Evolutionary conservation across 2,888 invertebrate genomes (phyloP).

Genomic region (Petrolisthes manimaculis): DNA sequence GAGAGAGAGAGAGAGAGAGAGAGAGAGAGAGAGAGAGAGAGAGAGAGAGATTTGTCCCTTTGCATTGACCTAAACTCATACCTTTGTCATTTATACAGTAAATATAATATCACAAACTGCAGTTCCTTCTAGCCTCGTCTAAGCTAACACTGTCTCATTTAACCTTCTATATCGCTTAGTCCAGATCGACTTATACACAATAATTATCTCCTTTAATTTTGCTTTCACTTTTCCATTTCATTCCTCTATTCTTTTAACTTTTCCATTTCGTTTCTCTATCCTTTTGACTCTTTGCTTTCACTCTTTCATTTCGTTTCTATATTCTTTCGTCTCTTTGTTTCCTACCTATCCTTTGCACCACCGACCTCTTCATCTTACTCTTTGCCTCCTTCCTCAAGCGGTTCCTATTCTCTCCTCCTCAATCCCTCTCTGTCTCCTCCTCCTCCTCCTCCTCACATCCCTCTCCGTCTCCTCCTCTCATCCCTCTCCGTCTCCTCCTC

Average conservation of each 20-base stretch:
- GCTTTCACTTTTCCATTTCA: not conserved
- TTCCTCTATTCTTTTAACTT: not conserved
- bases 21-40: too few species aligned
- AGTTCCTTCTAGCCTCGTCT: too few species aligned
- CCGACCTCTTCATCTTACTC: not conserved
- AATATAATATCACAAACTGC: too few species aligned
- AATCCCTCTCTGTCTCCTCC: not conserved
- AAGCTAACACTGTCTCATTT: too few species aligned
- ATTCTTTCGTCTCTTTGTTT: not conserved
- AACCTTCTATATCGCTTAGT: too few species aligned
- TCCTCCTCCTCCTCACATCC: not conserved
- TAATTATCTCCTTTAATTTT: not conserved
- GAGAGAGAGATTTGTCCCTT: too few species aligned
- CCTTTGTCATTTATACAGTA: too few species aligned
- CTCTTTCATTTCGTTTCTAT: conserved; percentile 1
- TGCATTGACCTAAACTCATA: too few species aligned
- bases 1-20: too few species aligned
- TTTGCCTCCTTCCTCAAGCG: not conserved
- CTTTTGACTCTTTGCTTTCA: not conserved
- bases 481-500: conserved; percentile 23
- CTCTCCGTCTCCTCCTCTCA: not conserved
- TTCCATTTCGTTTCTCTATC: conserved; percentile 16
- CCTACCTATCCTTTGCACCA: not conserved
- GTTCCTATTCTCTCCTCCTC: not conserved
- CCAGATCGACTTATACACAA: too few species aligned